Evolutionary conservation across 2,797 vertebrate genomes (phyloP).

Genomic region (Gymnocypris eckloni): DNA sequence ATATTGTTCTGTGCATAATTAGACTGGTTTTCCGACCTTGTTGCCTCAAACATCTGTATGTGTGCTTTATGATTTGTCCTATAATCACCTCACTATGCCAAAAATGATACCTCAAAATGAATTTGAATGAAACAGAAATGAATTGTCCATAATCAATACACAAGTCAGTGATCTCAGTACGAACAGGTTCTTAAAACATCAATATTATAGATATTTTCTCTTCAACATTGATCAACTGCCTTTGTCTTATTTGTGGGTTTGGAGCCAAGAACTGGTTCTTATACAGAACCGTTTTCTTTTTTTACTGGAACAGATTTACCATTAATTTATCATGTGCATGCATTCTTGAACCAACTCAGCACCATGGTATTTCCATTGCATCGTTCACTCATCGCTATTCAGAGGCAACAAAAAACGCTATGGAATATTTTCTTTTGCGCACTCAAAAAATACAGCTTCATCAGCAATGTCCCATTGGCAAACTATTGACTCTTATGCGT

Average conservation of each 20-base stretch:
- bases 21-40: background rate
- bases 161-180: background rate
- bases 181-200: background rate
- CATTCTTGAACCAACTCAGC: background rate
- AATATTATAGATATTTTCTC: background rate
- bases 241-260: background rate
- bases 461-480: background rate
- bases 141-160: background rate
- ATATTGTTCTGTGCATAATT: constrained; percentile 1
- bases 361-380: background rate
- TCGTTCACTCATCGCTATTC: background rate
- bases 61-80: background rate
- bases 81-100: background rate
- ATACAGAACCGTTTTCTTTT: background rate
- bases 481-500: background rate
- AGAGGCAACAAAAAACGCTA: background rate
- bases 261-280: background rate
- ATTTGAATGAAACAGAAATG: background rate
- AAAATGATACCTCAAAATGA: background rate
- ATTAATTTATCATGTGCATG: background rate
- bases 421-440: background rate
- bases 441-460: background rate
- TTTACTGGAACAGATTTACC: background rate
- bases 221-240: background rate
- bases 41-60: constrained; percentile 21